These are phyloP conservation scores for Agrotis segetum DNA, from an alignment of 2,888 invertebrate species.

Conservation along the genomic window DNA sequence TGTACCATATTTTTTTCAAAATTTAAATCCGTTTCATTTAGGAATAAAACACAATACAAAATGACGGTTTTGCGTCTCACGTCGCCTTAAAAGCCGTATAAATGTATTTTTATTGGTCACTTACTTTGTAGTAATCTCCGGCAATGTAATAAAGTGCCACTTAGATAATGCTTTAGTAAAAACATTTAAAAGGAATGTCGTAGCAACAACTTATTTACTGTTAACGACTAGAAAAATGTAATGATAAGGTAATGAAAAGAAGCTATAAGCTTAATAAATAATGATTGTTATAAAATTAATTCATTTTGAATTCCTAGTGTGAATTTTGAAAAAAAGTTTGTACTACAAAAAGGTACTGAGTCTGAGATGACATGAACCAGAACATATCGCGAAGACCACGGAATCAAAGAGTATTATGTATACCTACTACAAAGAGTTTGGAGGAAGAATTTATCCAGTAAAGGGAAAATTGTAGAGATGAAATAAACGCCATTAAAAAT, in stretches of 20 bases:
- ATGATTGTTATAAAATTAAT: background rate
- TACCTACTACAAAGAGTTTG: background rate
- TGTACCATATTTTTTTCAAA: too few species aligned
- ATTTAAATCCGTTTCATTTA: too few species aligned
- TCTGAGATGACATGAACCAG: background rate
- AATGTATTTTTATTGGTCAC: conserved; percentile 70
- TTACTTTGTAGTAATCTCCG: conserved; percentile 71
- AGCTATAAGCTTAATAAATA: conserved; percentile 1
- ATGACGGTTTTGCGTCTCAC: too few species aligned
- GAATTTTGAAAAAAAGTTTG: too few species aligned
- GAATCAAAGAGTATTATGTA: too few species aligned
- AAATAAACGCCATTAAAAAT: background rate
- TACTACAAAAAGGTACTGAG: background rate
- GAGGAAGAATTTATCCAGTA: too few species aligned
- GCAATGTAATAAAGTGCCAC: conserved; percentile 67
- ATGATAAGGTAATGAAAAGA: conserved; percentile 25
- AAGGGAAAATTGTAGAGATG: too few species aligned
- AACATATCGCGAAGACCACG: background rate
- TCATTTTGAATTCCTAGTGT: too few species aligned
- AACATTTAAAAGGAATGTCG: conserved; percentile 56
- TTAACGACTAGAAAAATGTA: conserved; percentile 36
- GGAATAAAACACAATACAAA: too few species aligned
- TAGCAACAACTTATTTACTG: conserved; percentile 46
- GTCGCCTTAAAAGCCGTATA: conserved; percentile 69
- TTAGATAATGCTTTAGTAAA: conserved; percentile 65